Evolutionary conservation across 2,888 invertebrate species (phyloP).

Genomic region (Elysia crispata): DNA sequence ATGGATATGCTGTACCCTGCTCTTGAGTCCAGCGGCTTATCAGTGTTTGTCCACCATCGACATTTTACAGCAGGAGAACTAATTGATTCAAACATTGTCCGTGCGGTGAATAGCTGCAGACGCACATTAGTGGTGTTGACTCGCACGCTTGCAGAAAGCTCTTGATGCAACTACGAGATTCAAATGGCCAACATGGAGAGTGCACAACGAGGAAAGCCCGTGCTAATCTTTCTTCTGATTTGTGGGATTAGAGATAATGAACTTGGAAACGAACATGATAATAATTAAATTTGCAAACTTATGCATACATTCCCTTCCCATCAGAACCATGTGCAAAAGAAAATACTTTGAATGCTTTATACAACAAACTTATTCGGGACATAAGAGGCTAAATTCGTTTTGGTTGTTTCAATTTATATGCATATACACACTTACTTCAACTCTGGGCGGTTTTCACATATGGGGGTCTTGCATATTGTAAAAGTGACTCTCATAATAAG

Average conservation of each 20-base stretch:
- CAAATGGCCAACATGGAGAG: conserved; percentile 51
- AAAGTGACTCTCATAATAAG: too few species aligned
- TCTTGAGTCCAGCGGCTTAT: conserved; percentile 20
- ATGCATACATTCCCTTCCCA: conserved; percentile 31
- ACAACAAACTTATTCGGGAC: conserved; percentile 26
- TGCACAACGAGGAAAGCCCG: conserved; percentile 30
- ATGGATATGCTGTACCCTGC: background rate
- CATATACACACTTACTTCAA: too few species aligned
- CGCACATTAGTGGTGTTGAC: conserved; percentile 47
- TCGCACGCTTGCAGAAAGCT: conserved; percentile 16
- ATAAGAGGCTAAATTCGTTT: background rate
- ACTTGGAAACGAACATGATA: background rate
- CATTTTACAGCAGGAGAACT: conserved; percentile 38
- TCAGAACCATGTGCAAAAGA: background rate
- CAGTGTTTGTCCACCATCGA: conserved; percentile 32
- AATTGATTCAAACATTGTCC: conserved; percentile 46
- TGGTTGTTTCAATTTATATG: too few species aligned
- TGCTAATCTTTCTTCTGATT: conserved; percentile 43
- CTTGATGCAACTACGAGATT: conserved; percentile 47
- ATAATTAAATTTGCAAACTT: conserved; percentile 24
- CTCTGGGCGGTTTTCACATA: too few species aligned
- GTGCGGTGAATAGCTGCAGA: conserved; percentile 36
- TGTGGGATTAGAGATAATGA: conserved; percentile 1
- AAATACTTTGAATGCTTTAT: background rate
- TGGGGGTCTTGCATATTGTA: too few species aligned